Evolutionary conservation across 1,140 invertebrate species (phyloP).

Genomic region (Paralvinella palmiformis): DNA sequence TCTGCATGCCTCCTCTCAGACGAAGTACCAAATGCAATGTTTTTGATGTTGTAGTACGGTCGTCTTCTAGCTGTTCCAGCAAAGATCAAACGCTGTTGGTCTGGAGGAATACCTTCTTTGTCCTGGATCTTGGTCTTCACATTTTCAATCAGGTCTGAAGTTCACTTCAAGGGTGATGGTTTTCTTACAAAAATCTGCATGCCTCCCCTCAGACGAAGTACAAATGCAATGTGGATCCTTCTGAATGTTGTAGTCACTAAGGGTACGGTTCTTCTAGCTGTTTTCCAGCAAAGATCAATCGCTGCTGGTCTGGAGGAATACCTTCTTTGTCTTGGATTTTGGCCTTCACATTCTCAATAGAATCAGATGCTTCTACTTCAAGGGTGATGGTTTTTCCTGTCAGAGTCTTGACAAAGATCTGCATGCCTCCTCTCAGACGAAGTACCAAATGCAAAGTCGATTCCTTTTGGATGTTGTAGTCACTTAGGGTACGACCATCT

Average conservation of each 20-base stretch:
- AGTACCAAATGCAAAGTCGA: slow-evolving; percentile 56
- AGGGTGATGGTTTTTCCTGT: slow-evolving; percentile 92
- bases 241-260: too few species aligned
- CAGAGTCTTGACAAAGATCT: slow-evolving; percentile 47
- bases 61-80: slow-evolving; percentile 60
- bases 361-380: slow-evolving; percentile 86
- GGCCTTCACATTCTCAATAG: slow-evolving; percentile 90
- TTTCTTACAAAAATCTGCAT: slow-evolving; percentile 56
- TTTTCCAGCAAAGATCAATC: slow-evolving; percentile 72
- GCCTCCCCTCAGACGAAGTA: slow-evolving; percentile 21
- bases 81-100: slow-evolving; percentile 70
- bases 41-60: too few species aligned
- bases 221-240: too few species aligned
- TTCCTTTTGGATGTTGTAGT: slow-evolving; percentile 23
- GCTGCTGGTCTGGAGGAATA: slow-evolving; percentile 45
- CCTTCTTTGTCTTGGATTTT: slow-evolving; percentile 79
- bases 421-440: slow-evolving; percentile 63
- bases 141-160: slow-evolving; percentile 52
- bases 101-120: slow-evolving; percentile 55
- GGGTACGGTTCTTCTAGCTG: slow-evolving; percentile 56
- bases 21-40: slow-evolving; percentile 58
- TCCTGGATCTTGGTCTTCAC: slow-evolving; percentile 52
- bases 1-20: slow-evolving; percentile 61
- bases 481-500: slow-evolving; percentile 56
- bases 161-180: slow-evolving; percentile 55